Conservation (phyloP, 2,113 vertebrate genomes). For the Phrynosoma blainvillii region DNA sequence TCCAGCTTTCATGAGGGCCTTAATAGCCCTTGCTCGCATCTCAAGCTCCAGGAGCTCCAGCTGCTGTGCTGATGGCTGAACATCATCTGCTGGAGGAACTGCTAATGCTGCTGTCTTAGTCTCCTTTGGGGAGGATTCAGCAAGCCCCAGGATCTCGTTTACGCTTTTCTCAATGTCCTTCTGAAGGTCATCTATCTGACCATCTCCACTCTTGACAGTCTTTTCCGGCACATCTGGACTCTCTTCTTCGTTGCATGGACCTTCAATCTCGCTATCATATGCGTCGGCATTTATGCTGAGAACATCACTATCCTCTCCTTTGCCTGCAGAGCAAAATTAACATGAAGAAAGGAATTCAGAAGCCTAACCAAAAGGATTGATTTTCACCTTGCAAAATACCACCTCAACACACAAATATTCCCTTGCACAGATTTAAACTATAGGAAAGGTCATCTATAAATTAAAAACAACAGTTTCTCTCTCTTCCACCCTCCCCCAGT, state of each 20-base stretch:
- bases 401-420: slow-evolving; percentile 16
- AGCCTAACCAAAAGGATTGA: slow-evolving; percentile 13
- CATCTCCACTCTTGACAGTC: slow-evolving; percentile 53
- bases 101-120: slow-evolving; percentile 55
- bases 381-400: slow-evolving; percentile 30
- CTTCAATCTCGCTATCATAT: slow-evolving; percentile 96
- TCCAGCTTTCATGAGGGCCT: slow-evolving; percentile 96
- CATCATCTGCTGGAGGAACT: slow-evolving; percentile 63
- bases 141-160: slow-evolving; percentile 89
- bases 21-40: slow-evolving; percentile 97
- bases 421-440: slow-evolving; percentile 26
- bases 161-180: slow-evolving; percentile 96
- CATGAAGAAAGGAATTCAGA: slow-evolving; percentile 28
- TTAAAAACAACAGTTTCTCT: slow-evolving; percentile 29
- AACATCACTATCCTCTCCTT: slow-evolving; percentile 93
- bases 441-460: slow-evolving; percentile 26
- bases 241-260: slow-evolving; percentile 84
- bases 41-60: slow-evolving; percentile 95
- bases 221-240: slow-evolving; percentile 61
- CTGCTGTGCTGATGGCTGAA: slow-evolving; percentile 92
- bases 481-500: slow-evolving; percentile 22
- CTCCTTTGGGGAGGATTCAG: slow-evolving; percentile 69
- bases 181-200: slow-evolving; percentile 88
- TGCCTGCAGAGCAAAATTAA: slow-evolving; percentile 75
- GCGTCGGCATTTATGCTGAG: slow-evolving; percentile 96